These are phyloP conservation scores for Palloptera scutellata DNA, from an alignment of 2,888 invertebrate species.

Conservation along the genomic window DNA sequence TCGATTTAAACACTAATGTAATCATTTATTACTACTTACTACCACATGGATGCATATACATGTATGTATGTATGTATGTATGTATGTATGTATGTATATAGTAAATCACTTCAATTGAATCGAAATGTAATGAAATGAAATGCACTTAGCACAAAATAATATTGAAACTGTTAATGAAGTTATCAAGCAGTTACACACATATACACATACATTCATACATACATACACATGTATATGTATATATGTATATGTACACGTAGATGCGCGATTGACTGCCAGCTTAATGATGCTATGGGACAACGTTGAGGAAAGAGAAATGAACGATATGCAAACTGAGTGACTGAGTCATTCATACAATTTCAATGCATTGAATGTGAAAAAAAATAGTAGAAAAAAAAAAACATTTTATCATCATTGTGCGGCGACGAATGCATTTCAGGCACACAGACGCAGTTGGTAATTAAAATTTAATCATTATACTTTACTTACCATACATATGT, in stretches of 20 bases:
- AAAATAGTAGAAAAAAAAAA: background rate
- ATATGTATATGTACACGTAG: no score
- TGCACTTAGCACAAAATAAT: constrained; percentile 42
- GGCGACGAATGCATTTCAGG: background rate
- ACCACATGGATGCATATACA: no score
- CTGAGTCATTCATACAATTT: background rate
- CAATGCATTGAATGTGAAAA: background rate
- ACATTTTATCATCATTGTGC: background rate
- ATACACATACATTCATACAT: no score
- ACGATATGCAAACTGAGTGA: background rate
- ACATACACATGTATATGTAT: no score
- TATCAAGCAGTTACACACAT: no score
- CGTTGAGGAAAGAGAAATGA: constrained; percentile 22
- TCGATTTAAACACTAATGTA: no score
- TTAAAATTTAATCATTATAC: constrained; percentile 55
- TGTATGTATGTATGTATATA: no score
- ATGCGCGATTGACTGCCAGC: no score
- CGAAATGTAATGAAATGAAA: constrained; percentile 30
- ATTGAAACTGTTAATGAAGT: constrained; percentile 56
- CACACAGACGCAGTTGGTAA: constrained; percentile 45
- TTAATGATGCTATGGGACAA: no score
- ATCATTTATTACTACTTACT: no score
- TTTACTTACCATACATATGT: constrained; percentile 36
- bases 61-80: no score
- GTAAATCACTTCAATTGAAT: no score